phyloP scores from a whole-genome alignment of 2,797 vertebrate genomes.

The Chelidonichthys spinosus region DNA sequence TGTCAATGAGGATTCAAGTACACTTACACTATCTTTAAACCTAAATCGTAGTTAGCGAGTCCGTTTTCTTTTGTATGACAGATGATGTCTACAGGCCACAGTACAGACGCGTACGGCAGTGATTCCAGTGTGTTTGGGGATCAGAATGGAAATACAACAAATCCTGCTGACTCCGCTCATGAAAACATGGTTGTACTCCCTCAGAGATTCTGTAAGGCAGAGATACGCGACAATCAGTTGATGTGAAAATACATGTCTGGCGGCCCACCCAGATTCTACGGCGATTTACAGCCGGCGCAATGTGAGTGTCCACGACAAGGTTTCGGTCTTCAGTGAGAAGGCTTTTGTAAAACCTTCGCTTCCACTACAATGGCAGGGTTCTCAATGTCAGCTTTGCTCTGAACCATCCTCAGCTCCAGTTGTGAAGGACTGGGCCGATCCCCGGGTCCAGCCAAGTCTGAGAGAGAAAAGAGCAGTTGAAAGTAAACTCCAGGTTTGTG shows the following conservation, averaged over 20 bases:
- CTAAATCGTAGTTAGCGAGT: slow-evolving; percentile 24
- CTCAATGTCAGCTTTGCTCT: slow-evolving; percentile 97
- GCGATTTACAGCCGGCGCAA: slow-evolving; percentile 13
- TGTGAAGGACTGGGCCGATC: slow-evolving; percentile 90
- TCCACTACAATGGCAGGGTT: slow-evolving; percentile 90
- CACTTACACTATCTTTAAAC: slow-evolving; percentile 34
- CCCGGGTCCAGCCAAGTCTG: slow-evolving; percentile 90
- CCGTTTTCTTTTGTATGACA: slow-evolving; percentile 27
- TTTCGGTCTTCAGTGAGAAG: slow-evolving; percentile 23
- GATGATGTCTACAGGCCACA: slow-evolving; percentile 48
- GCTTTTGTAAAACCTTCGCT: slow-evolving; percentile 86
- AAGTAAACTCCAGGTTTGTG: not conserved
- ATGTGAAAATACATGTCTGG: slow-evolving; percentile 74
- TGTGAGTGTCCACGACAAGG: slow-evolving; percentile 19
- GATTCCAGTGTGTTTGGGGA: slow-evolving; percentile 48
- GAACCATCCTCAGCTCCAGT: slow-evolving; percentile 96
- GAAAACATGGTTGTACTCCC: slow-evolving; percentile 59
- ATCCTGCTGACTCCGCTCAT: slow-evolving; percentile 50
- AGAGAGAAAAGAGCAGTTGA: slow-evolving; percentile 32
- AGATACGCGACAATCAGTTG: slow-evolving; percentile 80
- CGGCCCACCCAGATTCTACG: not conserved
- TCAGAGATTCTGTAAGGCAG: slow-evolving; percentile 87
- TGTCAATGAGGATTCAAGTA: slow-evolving; percentile 31
- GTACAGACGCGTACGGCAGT: slow-evolving; percentile 66
- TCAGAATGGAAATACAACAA: slow-evolving; percentile 34